Evolutionary conservation across 1,140 invertebrate species (phyloP).

Genomic region (Cherax quadricarinatus): DNA sequence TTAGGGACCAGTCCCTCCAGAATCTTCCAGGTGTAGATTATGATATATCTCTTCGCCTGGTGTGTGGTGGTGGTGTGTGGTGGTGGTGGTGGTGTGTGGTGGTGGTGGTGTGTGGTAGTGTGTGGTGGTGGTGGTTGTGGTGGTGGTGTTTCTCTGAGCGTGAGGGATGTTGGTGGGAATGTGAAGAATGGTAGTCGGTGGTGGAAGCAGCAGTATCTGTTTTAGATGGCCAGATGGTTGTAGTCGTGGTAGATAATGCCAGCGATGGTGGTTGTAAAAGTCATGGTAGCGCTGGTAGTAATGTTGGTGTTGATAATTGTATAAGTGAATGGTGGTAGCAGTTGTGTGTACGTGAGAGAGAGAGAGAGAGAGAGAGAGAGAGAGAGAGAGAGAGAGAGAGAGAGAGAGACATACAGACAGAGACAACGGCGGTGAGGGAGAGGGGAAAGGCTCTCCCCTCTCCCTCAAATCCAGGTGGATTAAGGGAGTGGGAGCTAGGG

Average conservation of each 20-base stretch:
- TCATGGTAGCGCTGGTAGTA: not conserved
- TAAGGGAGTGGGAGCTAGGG: constrained; percentile 10
- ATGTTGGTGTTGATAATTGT: not conserved
- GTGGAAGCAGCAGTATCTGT: no score
- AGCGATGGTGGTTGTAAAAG: not conserved
- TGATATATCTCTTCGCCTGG: no score
- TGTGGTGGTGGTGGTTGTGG: no score
- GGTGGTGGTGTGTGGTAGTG: no score
- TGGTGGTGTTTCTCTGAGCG: no score
- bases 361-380: not conserved
- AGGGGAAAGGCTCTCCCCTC: not conserved
- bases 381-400: constrained; percentile 4
- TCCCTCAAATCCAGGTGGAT: not conserved
- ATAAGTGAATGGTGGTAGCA: not conserved
- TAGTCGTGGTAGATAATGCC: not conserved
- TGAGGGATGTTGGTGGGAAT: no score
- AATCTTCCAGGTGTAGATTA: no score
- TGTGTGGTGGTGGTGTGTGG: no score
- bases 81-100: no score
- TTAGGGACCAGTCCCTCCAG: no score
- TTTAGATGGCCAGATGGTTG: no score
- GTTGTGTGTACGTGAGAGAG: not conserved
- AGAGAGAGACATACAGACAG: not conserved
- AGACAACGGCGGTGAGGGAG: not conserved
- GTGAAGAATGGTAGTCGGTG: no score